Evolutionary conservation across 2,797 vertebrate species (phyloP).

Genomic region (Trichosurus vulpecula): DNA sequence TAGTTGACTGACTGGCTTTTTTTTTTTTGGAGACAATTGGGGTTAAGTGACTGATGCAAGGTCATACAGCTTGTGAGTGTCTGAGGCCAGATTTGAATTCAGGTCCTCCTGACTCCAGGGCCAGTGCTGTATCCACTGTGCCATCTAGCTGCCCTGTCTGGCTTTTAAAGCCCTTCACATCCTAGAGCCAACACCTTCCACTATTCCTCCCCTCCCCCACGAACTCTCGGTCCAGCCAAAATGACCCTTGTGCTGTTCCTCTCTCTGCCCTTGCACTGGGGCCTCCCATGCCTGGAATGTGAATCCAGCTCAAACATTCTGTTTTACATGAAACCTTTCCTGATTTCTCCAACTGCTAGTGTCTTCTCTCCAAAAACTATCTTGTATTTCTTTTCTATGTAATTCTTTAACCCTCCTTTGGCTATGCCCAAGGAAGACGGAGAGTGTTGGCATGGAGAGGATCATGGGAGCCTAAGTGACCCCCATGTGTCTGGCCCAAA

Average conservation of each 20-base stretch:
- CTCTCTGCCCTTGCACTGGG: not conserved
- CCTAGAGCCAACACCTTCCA: not conserved
- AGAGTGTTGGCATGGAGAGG: not conserved
- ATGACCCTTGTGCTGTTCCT: not conserved
- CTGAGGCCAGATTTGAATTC: not conserved
- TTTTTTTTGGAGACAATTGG: not conserved
- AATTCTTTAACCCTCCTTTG: not conserved
- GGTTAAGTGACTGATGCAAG: not conserved
- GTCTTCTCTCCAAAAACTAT: not conserved
- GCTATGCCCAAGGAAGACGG: not conserved
- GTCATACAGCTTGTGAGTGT: too few species aligned
- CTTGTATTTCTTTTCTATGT: not conserved
- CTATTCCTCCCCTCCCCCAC: not conserved
- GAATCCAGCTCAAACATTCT: not conserved
- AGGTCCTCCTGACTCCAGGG: not conserved
- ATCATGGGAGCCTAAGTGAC: not conserved
- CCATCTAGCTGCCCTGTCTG: not conserved
- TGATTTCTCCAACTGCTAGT: not conserved
- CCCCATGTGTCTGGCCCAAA: not conserved
- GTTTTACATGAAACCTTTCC: not conserved
- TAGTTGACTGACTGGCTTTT: not conserved
- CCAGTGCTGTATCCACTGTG: not conserved
- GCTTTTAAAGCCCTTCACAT: not conserved
- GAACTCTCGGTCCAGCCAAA: not conserved
- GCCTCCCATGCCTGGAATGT: not conserved